A percentile compares a stretch with the other conserved stretches of the same genome.
phyloP scores from a whole-genome alignment of 2,113 vertebrate genomes.

The Rhynchomys soricoides region DNA sequence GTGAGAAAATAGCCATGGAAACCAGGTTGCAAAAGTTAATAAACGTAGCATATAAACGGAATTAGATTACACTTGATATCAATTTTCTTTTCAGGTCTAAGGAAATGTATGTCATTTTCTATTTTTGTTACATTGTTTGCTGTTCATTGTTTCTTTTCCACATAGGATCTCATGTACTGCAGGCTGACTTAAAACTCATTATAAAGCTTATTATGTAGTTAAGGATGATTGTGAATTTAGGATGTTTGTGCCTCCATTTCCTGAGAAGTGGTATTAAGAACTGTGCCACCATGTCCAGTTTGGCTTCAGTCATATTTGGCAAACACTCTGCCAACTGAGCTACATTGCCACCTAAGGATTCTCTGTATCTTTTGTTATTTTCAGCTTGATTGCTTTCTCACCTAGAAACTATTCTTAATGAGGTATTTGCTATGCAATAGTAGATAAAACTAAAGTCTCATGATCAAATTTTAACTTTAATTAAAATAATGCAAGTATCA shows the following conservation, averaged over 20 bases:
- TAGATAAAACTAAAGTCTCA: neutral
- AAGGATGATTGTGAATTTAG: too few species aligned
- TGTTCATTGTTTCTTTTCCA: neutral
- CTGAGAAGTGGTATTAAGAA: neutral
- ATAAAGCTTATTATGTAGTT: neutral
- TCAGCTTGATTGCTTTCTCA: neutral
- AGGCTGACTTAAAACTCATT: neutral
- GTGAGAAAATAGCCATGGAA: neutral
- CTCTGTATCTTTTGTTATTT: neutral
- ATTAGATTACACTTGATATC: neutral
- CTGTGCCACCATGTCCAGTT: too few species aligned
- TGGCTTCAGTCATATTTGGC: neutral
- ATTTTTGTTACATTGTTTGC: neutral
- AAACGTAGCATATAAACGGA: neutral
- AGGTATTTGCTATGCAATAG: neutral
- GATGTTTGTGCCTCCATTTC: neutral
- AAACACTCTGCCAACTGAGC: neutral
- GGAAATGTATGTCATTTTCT: neutral
- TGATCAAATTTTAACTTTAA: neutral
- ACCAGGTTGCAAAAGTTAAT: neutral
- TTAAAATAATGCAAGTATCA: neutral
- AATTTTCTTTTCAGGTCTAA: neutral
- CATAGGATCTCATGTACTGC: neutral
- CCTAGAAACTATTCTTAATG: conserved; percentile 12
- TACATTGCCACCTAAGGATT: neutral